Base-by-base conservation (phyloP, 2,113 vertebrate genomes). In the Nibea coibor region DNA sequence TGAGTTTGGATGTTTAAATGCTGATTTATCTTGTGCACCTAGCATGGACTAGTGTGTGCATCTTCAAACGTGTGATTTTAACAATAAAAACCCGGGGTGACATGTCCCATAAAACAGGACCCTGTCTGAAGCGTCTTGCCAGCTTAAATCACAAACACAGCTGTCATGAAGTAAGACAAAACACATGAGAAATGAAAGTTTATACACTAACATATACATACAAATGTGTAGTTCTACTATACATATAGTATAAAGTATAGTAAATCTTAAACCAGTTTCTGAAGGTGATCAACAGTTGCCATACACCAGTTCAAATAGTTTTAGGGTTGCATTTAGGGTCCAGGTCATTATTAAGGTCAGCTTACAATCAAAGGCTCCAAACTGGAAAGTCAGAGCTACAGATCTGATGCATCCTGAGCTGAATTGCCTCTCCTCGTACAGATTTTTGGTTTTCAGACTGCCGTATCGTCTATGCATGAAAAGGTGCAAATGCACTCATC, bases 61-160 rank as follows among this genome's bases (percentile, higher is more conserved):
- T 61, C 31, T 50, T n/a, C 14, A 72, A 75, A 83, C 48, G 43
- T 67, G 45, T 12, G 62, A 53, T 66, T 47, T 45, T 7, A 56
- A 35, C 22, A n/a, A 24, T 35, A 9, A 39, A 54, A 70, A 42
- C 35, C 35, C 10, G 42, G 3, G 15, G 12, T 22, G 15, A 48
- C n/a, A 8, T 22, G 14, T 45, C n/a, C 5, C 20, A 16, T 22
- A 3, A 50, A 47, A n/a, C 28, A 45, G 42, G 26, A 20, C 5
- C n/a, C 28, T 4, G 51, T 53, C 35, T 9, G 10, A 16, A 22
- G 57, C 57, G 45, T 53, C 2, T 50, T 48, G 58, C 1, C 20
- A 63, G 28, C 48, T 39, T 15, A 26, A 22, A 47, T 61, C 51
- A 72, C 22, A 56, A 0, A 62, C n/a, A 61, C 22, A 62, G 31